Percentiles rank a stretch among this genome's conserved stretches.
Conservation (phyloP, 1,140 invertebrate genomes). For the Drosophila triauraria region DNA sequence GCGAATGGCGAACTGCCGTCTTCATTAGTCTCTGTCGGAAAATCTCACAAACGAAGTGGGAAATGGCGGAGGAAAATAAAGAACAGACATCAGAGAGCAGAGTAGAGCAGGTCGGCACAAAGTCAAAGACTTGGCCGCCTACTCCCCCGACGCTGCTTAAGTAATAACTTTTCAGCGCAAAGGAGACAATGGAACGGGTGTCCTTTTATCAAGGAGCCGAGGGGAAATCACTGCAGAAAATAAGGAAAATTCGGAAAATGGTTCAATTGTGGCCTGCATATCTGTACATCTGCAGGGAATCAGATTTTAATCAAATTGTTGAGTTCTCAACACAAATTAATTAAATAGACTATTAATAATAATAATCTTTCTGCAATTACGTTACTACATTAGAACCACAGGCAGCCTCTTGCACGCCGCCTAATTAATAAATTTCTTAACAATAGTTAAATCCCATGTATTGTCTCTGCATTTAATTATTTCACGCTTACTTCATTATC, state of each 20-base stretch:
- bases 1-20: slow-evolving; percentile 51
- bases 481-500: neutral
- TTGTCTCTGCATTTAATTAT: slow-evolving; percentile 7
- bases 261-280: slow-evolving; percentile 9
- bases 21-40: slow-evolving; percentile 77
- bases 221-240: slow-evolving; percentile 2
- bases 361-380: neutral
- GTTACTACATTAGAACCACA: neutral
- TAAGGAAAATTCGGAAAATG: slow-evolving; percentile 5
- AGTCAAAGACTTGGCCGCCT: slow-evolving; percentile 58
- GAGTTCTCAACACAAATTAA: slow-evolving; percentile 12
- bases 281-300: slow-evolving; percentile 2
- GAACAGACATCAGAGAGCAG: slow-evolving; percentile 4
- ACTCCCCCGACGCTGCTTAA: slow-evolving; percentile 57
- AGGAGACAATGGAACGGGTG: slow-evolving; percentile 23
- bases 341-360: no score
- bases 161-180: slow-evolving; percentile 54
- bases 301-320: neutral
- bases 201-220: neutral
- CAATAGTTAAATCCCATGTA: neutral
- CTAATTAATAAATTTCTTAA: slow-evolving; percentile 4
- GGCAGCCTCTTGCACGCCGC: neutral
- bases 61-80: slow-evolving; percentile 21
- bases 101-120: slow-evolving; percentile 34
- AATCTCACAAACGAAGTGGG: slow-evolving; percentile 18